Conservation (phyloP, 2,797 vertebrate genomes). For the Artibeus jamaicensis region DNA sequence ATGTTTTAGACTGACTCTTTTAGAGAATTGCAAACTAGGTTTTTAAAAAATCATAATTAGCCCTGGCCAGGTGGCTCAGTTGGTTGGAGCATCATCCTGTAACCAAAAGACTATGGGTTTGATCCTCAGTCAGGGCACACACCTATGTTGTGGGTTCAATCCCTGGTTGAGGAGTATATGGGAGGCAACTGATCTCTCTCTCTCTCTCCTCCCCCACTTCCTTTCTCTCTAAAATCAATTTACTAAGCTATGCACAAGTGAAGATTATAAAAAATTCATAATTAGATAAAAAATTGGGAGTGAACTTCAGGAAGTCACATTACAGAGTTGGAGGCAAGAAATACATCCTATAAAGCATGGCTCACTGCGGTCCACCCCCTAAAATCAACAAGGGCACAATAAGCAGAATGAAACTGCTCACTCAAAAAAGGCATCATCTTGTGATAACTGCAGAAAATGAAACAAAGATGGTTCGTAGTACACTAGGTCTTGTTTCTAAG, state of each 20-base stretch:
- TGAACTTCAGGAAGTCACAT: not conserved
- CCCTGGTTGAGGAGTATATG: not conserved
- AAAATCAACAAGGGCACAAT: not conserved
- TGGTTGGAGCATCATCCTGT: not conserved
- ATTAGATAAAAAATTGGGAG: not conserved
- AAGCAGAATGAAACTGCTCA: not conserved
- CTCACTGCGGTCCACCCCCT: not conserved
- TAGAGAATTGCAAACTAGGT: not conserved
- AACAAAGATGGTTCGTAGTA: not conserved
- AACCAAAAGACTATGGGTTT: not conserved
- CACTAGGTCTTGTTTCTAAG: not conserved
- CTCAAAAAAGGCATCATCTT: not conserved
- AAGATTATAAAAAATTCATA: not conserved
- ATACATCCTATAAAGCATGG: not conserved
- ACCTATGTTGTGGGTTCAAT: not conserved
- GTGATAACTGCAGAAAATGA: not conserved
- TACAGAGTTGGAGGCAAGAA: not conserved
- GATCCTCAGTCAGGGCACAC: not conserved
- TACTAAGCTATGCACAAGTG: not conserved
- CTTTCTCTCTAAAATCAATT: not conserved
- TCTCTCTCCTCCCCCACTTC: no score
- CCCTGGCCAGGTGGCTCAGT: not conserved
- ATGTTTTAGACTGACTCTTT: not conserved
- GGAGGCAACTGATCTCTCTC: not conserved
- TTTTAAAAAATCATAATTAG: slow-evolving; percentile 13